Base-by-base conservation (phyloP, 2,113 vertebrate genomes). In the Clupea harengus region DNA sequence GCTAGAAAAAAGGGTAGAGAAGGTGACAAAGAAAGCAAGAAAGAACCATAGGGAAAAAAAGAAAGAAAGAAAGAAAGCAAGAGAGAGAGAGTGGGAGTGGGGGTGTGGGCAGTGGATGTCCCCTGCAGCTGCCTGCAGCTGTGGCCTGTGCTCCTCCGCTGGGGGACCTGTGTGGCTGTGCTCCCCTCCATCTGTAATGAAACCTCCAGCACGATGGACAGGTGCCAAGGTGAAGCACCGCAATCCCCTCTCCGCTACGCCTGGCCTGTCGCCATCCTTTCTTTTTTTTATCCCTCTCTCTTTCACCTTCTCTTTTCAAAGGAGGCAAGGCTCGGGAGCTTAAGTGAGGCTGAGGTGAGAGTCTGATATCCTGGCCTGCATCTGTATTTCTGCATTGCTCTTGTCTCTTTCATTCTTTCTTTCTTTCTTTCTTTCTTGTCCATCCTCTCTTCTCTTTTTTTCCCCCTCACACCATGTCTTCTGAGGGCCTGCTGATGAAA, bases 401-500 rank as follows among this genome's bases (percentile, higher is more conserved):
- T 39, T 13, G 25, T 39, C 67, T 64, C 20, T 22, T 64, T 64
- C 60, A n/a, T 64, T 64, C 22, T 13, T 39, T 17, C 13, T 32
- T 75, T 32, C 3, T 75, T 32, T 28, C 15, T 39, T 39, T 39
- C 28, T 39, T 13, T 39, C 67, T 39, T 75, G 28, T 75, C 11
- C 67, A 39, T 17, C 28, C 67, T 75, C 4, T 75, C 32, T 39
- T 11, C 5, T 32, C 18, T 75, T 32, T 28, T 75, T 15, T 75
- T 13, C 39, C 67, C 2, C 39, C 67, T 75, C 18, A 15, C 28
- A 11, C 9, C 17, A 32, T 32, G 2, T 75, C 67, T 75, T 25
- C 87, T 89, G 83, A 85, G 82, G 91, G 88, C 82, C 67, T 85
- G 83, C 83, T 86, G 89, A 91, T 89, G 80, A 90, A 89, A 91